A percentile compares a stretch with the other conserved stretches of the same genome.
phyloP scores from a whole-genome alignment of 1,140 invertebrate species.

The Drosophila albomicans region DNA sequence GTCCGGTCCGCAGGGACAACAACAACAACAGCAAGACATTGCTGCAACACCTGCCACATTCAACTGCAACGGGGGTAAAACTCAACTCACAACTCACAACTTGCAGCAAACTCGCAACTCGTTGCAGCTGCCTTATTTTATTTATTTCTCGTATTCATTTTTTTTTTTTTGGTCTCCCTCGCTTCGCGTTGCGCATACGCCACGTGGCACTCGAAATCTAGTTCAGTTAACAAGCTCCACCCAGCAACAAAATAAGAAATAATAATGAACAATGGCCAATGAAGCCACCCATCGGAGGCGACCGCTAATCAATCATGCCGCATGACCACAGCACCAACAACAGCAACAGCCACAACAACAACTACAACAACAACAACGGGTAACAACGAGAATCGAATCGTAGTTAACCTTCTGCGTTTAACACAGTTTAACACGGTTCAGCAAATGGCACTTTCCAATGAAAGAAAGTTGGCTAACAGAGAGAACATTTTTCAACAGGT shows the following conservation, averaged over 20 bases:
- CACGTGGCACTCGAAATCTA: constrained; percentile 26
- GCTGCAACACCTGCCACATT: constrained; percentile 45
- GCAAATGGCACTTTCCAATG: constrained; percentile 50
- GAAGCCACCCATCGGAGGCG: constrained; percentile 27
- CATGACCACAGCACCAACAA: constrained; percentile 11
- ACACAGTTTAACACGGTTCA: constrained; percentile 53
- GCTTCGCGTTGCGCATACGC: constrained; percentile 27
- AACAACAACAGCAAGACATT: not conserved
- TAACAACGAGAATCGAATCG: constrained; percentile 14
- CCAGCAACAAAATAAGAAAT: not conserved
- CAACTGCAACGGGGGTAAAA: constrained; percentile 6
- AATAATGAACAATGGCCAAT: not conserved
- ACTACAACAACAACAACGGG: not conserved
- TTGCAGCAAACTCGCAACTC: too few relatives aligned
- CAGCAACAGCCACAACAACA: not conserved
- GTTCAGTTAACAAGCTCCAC: constrained; percentile 8
- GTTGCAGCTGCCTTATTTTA: not conserved
- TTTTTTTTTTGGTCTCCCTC: not conserved
- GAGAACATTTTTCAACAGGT: constrained; percentile 1
- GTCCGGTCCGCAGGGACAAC: constrained; percentile 18
- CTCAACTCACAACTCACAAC: not conserved
- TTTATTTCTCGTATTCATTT: too few relatives aligned
- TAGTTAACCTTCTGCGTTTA: constrained; percentile 35
- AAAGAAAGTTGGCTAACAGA: constrained; percentile 38
- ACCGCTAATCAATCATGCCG: constrained; percentile 51